Percentiles rank a stretch among this genome's conserved stretches.
phyloP scores from a whole-genome alignment of 2,113 vertebrate species.

The Tupaia tana region DNA sequence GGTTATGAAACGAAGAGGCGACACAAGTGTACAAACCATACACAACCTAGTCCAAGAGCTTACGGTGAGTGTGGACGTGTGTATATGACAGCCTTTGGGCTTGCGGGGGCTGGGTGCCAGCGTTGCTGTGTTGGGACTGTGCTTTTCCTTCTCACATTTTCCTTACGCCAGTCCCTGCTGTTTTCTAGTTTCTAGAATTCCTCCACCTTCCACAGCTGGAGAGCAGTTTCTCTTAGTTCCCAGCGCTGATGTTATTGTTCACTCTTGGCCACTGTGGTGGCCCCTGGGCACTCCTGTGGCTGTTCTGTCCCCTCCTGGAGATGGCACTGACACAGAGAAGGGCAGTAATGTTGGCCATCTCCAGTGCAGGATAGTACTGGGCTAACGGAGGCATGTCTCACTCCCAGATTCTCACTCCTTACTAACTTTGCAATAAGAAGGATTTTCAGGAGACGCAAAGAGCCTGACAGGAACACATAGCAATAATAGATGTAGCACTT shows the following conservation, averaged over 20 bases:
- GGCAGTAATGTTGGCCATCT: accelerated
- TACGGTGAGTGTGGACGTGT: accelerated
- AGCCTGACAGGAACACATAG: accelerated
- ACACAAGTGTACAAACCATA: accelerated
- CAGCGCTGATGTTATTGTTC: too few relatives aligned
- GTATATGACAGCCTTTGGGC: accelerated
- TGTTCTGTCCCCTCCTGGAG: not conserved
- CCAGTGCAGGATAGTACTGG: accelerated
- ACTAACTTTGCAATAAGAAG: not conserved
- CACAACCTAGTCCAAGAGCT: too few relatives aligned
- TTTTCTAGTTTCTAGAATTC: not conserved
- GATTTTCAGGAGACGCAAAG: not conserved
- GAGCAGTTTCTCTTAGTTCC: not conserved
- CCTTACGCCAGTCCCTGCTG: not conserved
- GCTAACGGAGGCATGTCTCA: too few relatives aligned
- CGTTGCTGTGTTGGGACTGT: accelerated
- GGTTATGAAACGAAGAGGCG: too few relatives aligned
- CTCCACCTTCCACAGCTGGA: not conserved
- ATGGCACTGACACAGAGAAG: not conserved
- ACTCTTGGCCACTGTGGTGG: not conserved
- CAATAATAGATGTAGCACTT: not conserved
- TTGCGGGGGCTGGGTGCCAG: accelerated
- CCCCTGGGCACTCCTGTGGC: not conserved
- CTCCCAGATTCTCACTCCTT: not conserved
- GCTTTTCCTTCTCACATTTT: not conserved